phyloP scores from a whole-genome alignment of 2,888 invertebrate species.

The Lottia scabra region DNA sequence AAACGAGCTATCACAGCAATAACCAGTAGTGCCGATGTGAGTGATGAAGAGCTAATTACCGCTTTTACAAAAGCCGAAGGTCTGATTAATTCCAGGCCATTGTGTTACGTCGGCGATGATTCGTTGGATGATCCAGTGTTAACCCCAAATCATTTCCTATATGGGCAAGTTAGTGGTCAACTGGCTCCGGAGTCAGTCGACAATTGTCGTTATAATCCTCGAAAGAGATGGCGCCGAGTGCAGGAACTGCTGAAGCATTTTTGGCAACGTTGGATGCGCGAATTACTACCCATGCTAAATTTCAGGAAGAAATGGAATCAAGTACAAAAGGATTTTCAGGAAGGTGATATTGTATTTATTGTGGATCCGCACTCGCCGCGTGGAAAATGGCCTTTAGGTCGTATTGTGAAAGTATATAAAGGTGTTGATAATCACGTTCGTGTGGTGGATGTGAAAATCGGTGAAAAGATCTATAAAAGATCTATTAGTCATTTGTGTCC shows the following conservation, averaged over 20 bases:
- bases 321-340: constrained; percentile 18
- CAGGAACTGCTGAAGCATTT: constrained; percentile 35
- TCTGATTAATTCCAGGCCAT: constrained; percentile 31
- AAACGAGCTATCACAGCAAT: constrained; percentile 36
- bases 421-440: too few relatives aligned
- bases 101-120: constrained; percentile 9
- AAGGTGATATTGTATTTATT: constrained; percentile 31
- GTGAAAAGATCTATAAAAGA: neutral
- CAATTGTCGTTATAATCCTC: neutral
- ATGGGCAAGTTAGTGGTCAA: constrained; percentile 26
- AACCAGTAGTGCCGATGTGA: constrained; percentile 27
- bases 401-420: constrained; percentile 19
- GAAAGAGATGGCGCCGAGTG: constrained; percentile 25
- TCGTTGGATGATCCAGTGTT: constrained; percentile 10
- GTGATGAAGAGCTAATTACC: constrained; percentile 34
- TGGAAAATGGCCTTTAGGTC: constrained; percentile 31
- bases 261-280: constrained; percentile 30
- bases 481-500: neutral
- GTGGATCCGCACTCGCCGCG: constrained; percentile 22
- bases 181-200: constrained; percentile 31
- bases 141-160: constrained; percentile 24
- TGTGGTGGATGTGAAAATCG: too few relatives aligned
- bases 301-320: constrained; percentile 22
- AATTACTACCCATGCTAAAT: constrained; percentile 24
- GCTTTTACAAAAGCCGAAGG: constrained; percentile 34